These are phyloP conservation scores for Phyto melanocephala DNA, from an alignment of 2,888 invertebrate genomes.

Conservation along the genomic window DNA sequence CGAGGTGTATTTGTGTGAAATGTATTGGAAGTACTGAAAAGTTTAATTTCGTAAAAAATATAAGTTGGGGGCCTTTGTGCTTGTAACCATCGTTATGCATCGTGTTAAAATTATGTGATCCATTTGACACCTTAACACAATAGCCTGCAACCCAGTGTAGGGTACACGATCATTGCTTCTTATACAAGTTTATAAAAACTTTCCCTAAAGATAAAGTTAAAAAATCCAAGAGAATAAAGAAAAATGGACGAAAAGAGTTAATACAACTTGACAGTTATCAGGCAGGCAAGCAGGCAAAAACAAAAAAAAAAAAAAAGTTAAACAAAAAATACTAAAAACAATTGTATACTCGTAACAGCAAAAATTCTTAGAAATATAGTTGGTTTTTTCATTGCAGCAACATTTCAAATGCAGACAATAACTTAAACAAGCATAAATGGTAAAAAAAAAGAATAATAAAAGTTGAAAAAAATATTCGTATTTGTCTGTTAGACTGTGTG, in stretches of 20 bases:
- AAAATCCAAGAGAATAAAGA: slow-evolving; percentile 10
- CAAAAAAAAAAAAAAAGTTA: neutral
- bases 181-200: slow-evolving; percentile 19
- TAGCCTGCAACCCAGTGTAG: too few relatives aligned
- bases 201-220: slow-evolving; percentile 30
- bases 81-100: too few relatives aligned
- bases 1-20: too few relatives aligned
- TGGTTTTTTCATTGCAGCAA: slow-evolving; percentile 16
- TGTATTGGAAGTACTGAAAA: too few relatives aligned
- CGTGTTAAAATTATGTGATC: too few relatives aligned
- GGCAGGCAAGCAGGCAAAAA: slow-evolving; percentile 21
- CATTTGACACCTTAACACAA: too few relatives aligned
- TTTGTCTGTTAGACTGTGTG: neutral
- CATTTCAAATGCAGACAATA: slow-evolving; percentile 50
- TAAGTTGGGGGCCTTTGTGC: too few relatives aligned
- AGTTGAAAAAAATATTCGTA: neutral
- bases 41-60: too few relatives aligned
- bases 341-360: neutral
- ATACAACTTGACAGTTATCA: slow-evolving; percentile 60
- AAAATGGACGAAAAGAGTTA: slow-evolving; percentile 47
- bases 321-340: neutral
- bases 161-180: slow-evolving; percentile 7
- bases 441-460: neutral
- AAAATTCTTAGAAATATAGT: slow-evolving; percentile 24
- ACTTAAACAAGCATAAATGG: slow-evolving; percentile 42